These are phyloP conservation scores for Falcaria lacertinaria DNA, from an alignment of 2,888 invertebrate species.

Conservation along the genomic window DNA sequence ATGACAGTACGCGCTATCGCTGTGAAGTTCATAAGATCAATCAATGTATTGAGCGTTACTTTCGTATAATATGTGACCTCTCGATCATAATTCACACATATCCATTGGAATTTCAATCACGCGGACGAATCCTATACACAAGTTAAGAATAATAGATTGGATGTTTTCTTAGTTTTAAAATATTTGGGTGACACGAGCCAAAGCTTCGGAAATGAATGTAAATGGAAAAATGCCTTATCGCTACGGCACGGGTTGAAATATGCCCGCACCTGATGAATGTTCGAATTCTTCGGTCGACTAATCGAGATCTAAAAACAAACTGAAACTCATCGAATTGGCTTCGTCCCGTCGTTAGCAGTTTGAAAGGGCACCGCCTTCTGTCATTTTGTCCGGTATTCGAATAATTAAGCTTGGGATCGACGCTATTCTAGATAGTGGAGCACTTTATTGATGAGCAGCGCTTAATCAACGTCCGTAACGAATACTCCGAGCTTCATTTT, in stretches of 20 bases:
- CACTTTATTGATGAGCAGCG: slow-evolving; percentile 60
- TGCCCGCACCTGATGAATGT: slow-evolving; percentile 59
- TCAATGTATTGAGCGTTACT: slow-evolving; percentile 34
- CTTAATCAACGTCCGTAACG: slow-evolving; percentile 62
- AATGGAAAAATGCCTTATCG: slow-evolving; percentile 63
- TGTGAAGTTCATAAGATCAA: slow-evolving; percentile 38
- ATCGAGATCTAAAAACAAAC: slow-evolving; percentile 69
- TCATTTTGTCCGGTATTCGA: slow-evolving; percentile 52
- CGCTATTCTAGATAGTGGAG: slow-evolving; percentile 51
- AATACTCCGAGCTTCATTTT: slow-evolving; percentile 32
- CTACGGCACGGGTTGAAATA: slow-evolving; percentile 55
- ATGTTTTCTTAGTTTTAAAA: slow-evolving; percentile 66
- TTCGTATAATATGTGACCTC: slow-evolving; percentile 33
- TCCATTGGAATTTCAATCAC: slow-evolving; percentile 9
- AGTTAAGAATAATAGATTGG: slow-evolving; percentile 28
- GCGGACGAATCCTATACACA: slow-evolving; percentile 13
- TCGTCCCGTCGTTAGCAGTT: slow-evolving; percentile 47
- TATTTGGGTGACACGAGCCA: slow-evolving; percentile 30
- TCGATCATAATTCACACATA: slow-evolving; percentile 31
- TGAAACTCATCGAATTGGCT: slow-evolving; percentile 47
- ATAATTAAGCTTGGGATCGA: slow-evolving; percentile 61
- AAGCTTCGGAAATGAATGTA: slow-evolving; percentile 43
- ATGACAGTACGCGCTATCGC: slow-evolving; percentile 20
- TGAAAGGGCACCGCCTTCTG: slow-evolving; percentile 49
- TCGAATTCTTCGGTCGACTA: slow-evolving; percentile 48